Percentiles rank a stretch among this genome's conserved stretches.
phyloP scores from a whole-genome alignment of 2,797 vertebrate genomes.

The Apogon talboti region DNA sequence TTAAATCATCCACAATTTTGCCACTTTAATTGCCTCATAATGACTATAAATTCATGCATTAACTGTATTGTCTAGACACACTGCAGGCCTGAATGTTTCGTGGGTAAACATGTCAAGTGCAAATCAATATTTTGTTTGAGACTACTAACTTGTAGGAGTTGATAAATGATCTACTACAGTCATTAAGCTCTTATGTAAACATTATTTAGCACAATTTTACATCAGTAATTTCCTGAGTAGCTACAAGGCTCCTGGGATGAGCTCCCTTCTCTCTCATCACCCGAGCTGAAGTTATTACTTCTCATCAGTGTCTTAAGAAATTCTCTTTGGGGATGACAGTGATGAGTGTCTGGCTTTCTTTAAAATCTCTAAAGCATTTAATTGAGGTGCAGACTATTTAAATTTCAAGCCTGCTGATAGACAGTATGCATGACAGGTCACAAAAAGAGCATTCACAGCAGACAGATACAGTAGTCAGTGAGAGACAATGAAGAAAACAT shows the following conservation, averaged over 20 bases:
- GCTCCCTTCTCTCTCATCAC: conserved; percentile 8
- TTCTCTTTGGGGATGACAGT: background rate
- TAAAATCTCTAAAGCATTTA: background rate
- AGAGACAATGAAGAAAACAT: background rate
- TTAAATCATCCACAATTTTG: background rate
- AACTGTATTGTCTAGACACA: background rate
- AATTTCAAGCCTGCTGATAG: background rate
- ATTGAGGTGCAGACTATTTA: background rate
- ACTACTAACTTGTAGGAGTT: conserved; percentile 17
- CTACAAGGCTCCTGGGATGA: conserved; percentile 17
- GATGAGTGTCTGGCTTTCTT: background rate
- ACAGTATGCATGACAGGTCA: background rate
- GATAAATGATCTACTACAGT: background rate
- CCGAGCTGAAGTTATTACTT: conserved; percentile 2
- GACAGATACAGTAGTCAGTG: background rate
- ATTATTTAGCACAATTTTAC: conserved; percentile 14
- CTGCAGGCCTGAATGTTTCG: background rate
- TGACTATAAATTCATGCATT: background rate
- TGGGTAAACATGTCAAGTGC: conserved; percentile 23
- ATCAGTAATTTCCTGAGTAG: conserved; percentile 8
- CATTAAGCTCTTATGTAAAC: conserved; percentile 31
- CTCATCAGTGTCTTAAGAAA: background rate
- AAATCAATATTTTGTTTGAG: conserved; percentile 19
- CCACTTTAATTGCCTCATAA: background rate
- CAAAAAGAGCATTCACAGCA: background rate